Conservation (phyloP, 1,140 invertebrate genomes). For the Trachymyrmex cornetzi region DNA sequence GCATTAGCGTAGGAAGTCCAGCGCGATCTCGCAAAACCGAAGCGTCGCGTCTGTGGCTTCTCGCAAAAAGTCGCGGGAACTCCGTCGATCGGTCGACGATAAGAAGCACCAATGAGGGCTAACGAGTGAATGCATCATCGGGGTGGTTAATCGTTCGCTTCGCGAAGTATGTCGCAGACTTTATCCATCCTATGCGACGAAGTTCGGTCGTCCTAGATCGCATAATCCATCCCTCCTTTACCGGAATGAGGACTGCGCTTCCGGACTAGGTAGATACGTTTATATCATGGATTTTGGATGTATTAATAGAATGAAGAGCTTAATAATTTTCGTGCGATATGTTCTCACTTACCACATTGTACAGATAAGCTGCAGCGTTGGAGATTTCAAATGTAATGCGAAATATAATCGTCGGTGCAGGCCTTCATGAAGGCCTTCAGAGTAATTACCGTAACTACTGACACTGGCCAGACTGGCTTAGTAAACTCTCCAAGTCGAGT, state of each 20-base stretch:
- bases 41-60: constrained; percentile 45
- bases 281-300: background rate
- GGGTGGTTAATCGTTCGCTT: constrained; percentile 34
- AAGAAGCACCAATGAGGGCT: background rate
- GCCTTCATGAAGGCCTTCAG: background rate
- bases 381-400: constrained; percentile 26
- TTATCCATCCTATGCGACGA: background rate
- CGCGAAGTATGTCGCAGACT: constrained; percentile 1
- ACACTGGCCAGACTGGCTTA: background rate
- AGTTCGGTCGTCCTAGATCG: constrained; percentile 1
- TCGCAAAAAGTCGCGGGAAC: constrained; percentile 58
- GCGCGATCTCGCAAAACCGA: constrained; percentile 60
- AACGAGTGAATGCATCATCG: constrained; percentile 43
- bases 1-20: constrained; percentile 69
- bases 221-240: background rate
- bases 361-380: constrained; percentile 10
- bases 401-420: background rate
- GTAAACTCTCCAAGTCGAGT: constrained; percentile 8
- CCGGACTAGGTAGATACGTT: constrained; percentile 8
- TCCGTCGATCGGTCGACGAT: constrained; percentile 11
- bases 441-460: constrained; percentile 23
- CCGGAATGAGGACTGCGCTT: background rate
- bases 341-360: constrained; percentile 5
- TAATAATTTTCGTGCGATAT: constrained; percentile 39
- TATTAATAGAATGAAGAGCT: constrained; percentile 28